Percentiles rank a stretch among this genome's conserved stretches.
phyloP scores from a whole-genome alignment of 2,113 vertebrate species.

The Aptenodytes forsteri region DNA sequence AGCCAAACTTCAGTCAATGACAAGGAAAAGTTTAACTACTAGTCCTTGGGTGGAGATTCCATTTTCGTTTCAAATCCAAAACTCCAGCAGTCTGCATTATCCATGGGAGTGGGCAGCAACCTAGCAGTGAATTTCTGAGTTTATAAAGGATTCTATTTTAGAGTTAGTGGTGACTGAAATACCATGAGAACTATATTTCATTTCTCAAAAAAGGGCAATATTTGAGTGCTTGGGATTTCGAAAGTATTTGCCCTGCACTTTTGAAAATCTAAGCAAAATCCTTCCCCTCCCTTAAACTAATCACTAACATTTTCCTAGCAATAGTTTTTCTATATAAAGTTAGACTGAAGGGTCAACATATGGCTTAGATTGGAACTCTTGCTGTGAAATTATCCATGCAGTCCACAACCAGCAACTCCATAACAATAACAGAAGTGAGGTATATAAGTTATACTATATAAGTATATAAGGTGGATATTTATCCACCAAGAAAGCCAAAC shows the following conservation, averaged over 20 bases:
- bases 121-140: neutral
- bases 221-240: neutral
- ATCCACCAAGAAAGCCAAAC: neutral
- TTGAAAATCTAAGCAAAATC: constrained; percentile 26
- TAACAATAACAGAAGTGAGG: constrained; percentile 4
- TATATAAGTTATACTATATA: no score
- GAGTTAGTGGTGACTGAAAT: neutral
- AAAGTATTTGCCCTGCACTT: neutral
- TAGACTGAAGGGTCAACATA: constrained; percentile 7
- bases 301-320: constrained; percentile 11
- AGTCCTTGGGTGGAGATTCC: neutral
- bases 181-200: neutral
- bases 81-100: neutral
- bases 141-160: neutral
- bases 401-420: neutral
- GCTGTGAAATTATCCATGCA: neutral
- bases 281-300: neutral
- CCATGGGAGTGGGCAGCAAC: neutral
- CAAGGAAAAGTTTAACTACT: neutral
- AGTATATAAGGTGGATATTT: neutral
- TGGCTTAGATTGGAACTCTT: constrained; percentile 11
- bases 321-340: neutral
- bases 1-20: neutral
- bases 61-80: neutral
- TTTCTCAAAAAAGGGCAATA: constrained; percentile 2